These are phyloP conservation scores for Leptobrachium ailaonicum DNA, from an alignment of 2,113 vertebrate species.

Conservation along the genomic window DNA sequence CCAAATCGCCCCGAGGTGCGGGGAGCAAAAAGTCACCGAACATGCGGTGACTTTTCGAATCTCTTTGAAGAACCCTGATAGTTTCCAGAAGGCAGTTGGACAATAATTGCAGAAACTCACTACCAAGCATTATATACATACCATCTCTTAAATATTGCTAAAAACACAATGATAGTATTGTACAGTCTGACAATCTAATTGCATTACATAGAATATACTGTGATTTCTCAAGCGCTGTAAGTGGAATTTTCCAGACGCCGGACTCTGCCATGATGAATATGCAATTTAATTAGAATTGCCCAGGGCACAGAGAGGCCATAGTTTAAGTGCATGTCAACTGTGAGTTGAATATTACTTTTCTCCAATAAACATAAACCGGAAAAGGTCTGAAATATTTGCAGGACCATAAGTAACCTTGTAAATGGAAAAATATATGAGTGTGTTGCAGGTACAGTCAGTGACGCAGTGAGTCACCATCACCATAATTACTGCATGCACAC, in stretches of 20 bases:
- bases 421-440: slow-evolving; percentile 1
- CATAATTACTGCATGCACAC: slow-evolving; percentile 1
- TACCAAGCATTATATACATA: neutral
- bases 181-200: neutral
- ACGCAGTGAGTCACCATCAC: neutral
- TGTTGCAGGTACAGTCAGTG: slow-evolving; percentile 1
- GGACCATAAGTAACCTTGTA: slow-evolving; percentile 8
- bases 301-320: slow-evolving; percentile 17
- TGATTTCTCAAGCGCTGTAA: slow-evolving; percentile 8
- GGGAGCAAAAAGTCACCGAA: no score
- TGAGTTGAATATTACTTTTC: slow-evolving; percentile 3
- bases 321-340: slow-evolving; percentile 15
- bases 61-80: no score
- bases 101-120: neutral
- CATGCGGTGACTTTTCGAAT: no score
- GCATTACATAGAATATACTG: neutral
- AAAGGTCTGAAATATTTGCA: slow-evolving; percentile 25
- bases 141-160: neutral
- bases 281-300: slow-evolving; percentile 22
- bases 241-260: slow-evolving; percentile 12
- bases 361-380: neutral
- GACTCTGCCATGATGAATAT: slow-evolving; percentile 19
- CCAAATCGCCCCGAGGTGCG: no score
- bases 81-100: neutral
- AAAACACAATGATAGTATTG: slow-evolving; percentile 1